Base-by-base conservation (phyloP, 2,113 vertebrate species). In the Phrynosoma blainvillii region DNA sequence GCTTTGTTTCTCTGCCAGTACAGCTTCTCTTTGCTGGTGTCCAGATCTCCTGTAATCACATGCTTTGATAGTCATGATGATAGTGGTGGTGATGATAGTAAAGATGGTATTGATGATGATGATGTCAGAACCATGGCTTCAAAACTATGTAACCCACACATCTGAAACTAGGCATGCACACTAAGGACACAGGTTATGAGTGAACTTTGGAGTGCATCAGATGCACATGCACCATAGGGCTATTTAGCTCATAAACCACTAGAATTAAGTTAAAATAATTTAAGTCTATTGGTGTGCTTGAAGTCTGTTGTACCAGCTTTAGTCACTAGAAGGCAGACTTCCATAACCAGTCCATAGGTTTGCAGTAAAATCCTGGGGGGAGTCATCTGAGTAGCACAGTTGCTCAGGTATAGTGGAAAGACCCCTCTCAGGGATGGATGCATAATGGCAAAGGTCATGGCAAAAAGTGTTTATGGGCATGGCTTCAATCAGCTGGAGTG, bases 11-110 rank as follows among this genome's bases (percentile, higher is more conserved):
- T 82, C 23, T 82, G 65, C 84, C 70, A 36, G 42, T 79, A 1
- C 3, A 56, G 18, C 21, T 84, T 68, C 25, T 20, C 76, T 71
- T 36, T 23, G 0, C 5, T 74, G 0, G 25, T 59, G 4, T 59
- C 40, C 30, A 79, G 52, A 20, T 54, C 82, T 32, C 76, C 13
- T 54, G 2, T 70, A 54, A 79, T 87, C 23, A 59, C n/a, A 71
- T 40, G 11, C 23, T 25, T 47, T 52, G 52, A 40, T 36, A 40
- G 1, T 21, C 68, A 30, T 12, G 25, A 71, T 70, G 27, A 27
- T 70, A 71, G 12, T 71, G 30, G 30, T 71, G 59, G 14, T 12
- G 8, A 71, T 12, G 30, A 71, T 71, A 71, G 30, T 30, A 11
- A 71, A 71, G 30, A 71, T 71, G 27, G 13, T 27, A 30, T 3